Conservation (phyloP, 2,888 invertebrate genomes). For the Agonopterix subpropinquella region DNA sequence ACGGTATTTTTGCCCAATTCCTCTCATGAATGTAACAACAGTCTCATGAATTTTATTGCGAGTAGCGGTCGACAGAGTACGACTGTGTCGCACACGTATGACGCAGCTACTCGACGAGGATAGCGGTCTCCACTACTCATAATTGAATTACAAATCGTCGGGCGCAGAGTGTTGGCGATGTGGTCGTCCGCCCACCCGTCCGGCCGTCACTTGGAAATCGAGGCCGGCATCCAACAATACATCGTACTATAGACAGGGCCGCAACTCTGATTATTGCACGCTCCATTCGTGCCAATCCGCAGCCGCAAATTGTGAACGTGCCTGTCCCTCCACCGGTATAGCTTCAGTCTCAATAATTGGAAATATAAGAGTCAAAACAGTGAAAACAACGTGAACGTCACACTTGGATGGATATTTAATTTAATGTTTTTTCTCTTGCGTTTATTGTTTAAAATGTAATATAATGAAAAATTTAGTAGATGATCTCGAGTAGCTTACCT, state of each 20-base stretch:
- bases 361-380: too few species aligned
- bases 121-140: slow-evolving; percentile 25
- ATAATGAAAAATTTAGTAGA: too few species aligned
- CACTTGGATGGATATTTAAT: too few species aligned
- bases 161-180: not conserved
- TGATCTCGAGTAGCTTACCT: too few species aligned
- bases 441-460: too few species aligned
- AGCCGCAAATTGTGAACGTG: slow-evolving; percentile 51
- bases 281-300: slow-evolving; percentile 44
- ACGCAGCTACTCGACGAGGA: slow-evolving; percentile 10
- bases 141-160: slow-evolving; percentile 43
- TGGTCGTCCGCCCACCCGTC: slow-evolving; percentile 8
- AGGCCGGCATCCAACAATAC: slow-evolving; percentile 25
- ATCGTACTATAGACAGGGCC: slow-evolving; percentile 12
- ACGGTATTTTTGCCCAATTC: slow-evolving; percentile 34
- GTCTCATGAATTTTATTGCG: slow-evolving; percentile 48
- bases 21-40: slow-evolving; percentile 43
- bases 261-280: slow-evolving; percentile 42
- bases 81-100: slow-evolving; percentile 20
- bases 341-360: slow-evolving; percentile 10
- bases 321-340: slow-evolving; percentile 34
- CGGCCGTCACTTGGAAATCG: slow-evolving; percentile 26
- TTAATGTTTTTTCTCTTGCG: too few species aligned
- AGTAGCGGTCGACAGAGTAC: slow-evolving; percentile 21
- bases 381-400: too few species aligned